Evolutionary conservation across 2,113 vertebrate genomes (phyloP), one percentile per base, ranked within the genome.

Genomic region (Laterallus jamaicensis): DNA sequence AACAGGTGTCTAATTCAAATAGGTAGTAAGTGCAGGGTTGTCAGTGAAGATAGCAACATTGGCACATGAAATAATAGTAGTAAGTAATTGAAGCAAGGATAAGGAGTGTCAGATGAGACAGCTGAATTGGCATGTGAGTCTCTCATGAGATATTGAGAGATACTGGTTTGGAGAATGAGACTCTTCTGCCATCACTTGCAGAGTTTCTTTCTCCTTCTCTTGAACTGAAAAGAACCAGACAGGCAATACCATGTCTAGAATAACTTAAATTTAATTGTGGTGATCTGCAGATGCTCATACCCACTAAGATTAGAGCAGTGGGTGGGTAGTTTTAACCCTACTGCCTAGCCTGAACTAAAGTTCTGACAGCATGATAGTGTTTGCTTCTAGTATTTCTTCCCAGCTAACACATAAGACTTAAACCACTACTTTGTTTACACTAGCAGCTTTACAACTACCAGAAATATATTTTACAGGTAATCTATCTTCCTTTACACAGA

Each of bases 71-170:
- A 90, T 79, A 92, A 82, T 3, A 91, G 64, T 17, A 49, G 66
- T 40, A 71, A 83, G 68, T 63, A 93, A 92, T 21, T 75, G 82
- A 84, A 94, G 68, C 56, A 79, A 81, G 64, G 85, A 78, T 76
- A 82, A 95, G 44, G 58, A 80, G 60, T 75, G 83, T 86, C 92
- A 95, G 64, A 55, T 74, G 78, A 93, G 92, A 92, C 71, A 90
- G 85, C 15, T 88, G 90, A 94, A 90, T 31, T 86, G 71, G 52
- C 59, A 58, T 47, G 32, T 20, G 44, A 88, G 58, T 55, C 40
- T 89, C 39, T 82, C 64, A 49, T 1, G 7, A 90, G 77, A 88
- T 14, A n/a, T 3, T 60, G 52, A 68, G 59, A 87, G 52, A 88
- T 1, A 3, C 2, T 44, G 66, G 60, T 83, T 80, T 59, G 49